Evolutionary conservation across 2,797 vertebrate genomes (phyloP), one percentile per base, ranked within the genome.

Genomic region (Rhynchotus rufescens): DNA sequence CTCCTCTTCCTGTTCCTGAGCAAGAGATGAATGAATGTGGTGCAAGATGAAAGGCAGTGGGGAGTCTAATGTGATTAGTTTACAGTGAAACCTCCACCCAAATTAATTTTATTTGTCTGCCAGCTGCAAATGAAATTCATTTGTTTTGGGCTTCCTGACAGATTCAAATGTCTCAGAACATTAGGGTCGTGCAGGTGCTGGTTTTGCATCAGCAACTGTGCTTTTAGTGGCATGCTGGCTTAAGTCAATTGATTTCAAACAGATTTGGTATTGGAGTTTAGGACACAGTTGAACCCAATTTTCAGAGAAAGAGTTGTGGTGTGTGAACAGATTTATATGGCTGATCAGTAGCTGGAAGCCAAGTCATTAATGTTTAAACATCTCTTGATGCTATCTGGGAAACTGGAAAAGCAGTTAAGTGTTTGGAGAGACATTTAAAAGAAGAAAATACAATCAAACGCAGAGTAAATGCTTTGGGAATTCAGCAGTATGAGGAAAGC

Each of bases 241-340:
- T 88, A 93, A 94, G 80, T 88, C 78, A 71, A 61, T 2, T 12
- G 78, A 82, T 92, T 93, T 95, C 72, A 91, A 96, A 90, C 76
- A 83, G 76, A 77, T 92, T 95, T 94, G 84, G 28, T 78, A 66
- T 51, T 92, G 89, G 91, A 84, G 72, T 78, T 91, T 80, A 49
- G 56, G 65, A n/a, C 81, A 61, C 45, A 86, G 38, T 66, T 84
- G 81, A 90, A 82, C 45, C 28, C 59, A 88, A 64, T 89, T 92
- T 95, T 84, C 81, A 22, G 64, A 62, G 68, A 44, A 54, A 86
- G 86, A 94, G 34, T 60, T 93, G 91, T 86, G 72, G 61, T 52
- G 80, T 90, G 89, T 82, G 84, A 93, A 66, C 65, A 78, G 86
- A 96, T 96, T 92, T 94, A 90, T 93, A 84, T 32, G 52, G 42